Base-by-base conservation (phyloP, 2,797 vertebrate genomes). In the Syndactyla subalaris region DNA sequence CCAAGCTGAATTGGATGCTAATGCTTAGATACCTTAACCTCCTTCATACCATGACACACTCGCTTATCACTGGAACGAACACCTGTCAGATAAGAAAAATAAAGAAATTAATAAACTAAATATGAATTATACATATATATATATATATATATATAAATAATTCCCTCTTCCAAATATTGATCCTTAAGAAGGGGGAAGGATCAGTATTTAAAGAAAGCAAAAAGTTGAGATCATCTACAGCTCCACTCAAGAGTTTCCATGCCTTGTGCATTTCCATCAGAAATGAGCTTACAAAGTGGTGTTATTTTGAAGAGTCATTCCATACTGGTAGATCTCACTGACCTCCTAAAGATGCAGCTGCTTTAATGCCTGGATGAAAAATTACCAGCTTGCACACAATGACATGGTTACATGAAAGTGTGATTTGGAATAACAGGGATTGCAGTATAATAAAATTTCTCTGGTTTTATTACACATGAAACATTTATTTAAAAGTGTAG, bases 41-140 rank as follows among this genome's bases (percentile, higher is more conserved):
- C 6, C 11, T 24, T 27, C 26, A 10, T 4, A 46, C 2, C 8
- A 4, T 0, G 0, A 34, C 4, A 57, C 3, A 14, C 1, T 4
- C 0, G 0, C 8, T 75, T 93, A 3, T 5, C 12, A 12, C n/a
- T 81, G 23, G 3, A 68, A 78, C 22, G 10, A 79, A 23, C 15
- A 68, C 3, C 8, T 78, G 14, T 15, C 24, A 65, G 43, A 39
- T 17, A 41, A 68, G 38, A 49, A 76, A 78, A 59, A 38, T 0
- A 75, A 57, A 46, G 23, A 36, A 21, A 30, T 10, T 6, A 27
- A 49, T 17, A 19, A 36, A 66, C 10, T 10, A 24, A 38, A 63
- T 55, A 20, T 32, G 10, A 19, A 17, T 18, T 51, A 17, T 17
- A 29, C 29, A 18, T 29, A 51, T 17, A 39, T 32, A 48, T 51